phyloP scores from a whole-genome alignment of 1,140 invertebrate species.

The Drosophila elegans region DNA sequence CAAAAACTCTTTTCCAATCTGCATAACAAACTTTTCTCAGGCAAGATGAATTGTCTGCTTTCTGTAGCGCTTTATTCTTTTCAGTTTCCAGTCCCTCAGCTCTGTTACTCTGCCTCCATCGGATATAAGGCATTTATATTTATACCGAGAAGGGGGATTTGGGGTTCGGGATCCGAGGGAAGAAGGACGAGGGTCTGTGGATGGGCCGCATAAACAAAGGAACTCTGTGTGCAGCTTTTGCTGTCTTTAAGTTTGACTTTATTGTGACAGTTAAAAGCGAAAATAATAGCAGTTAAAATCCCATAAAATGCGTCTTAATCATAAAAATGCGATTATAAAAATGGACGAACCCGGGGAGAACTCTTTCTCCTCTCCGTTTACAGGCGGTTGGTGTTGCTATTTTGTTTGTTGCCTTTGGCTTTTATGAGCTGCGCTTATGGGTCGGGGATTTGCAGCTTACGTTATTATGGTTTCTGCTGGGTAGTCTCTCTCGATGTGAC shows the following conservation, averaged over 20 bases:
- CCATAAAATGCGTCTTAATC: conserved; percentile 83
- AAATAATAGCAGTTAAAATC: conserved; percentile 84
- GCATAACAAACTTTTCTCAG: conserved; percentile 51
- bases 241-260: conserved; percentile 82
- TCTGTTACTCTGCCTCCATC: conserved; percentile 1
- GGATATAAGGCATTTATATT: conserved; percentile 40
- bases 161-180: neutral
- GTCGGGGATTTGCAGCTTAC: conserved; percentile 37
- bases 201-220: conserved; percentile 67
- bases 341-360: conserved; percentile 64
- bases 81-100: conserved; percentile 15
- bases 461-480: conserved; percentile 63
- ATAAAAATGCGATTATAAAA: conserved; percentile 84
- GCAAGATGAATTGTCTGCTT: conserved; percentile 33
- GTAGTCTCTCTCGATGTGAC: conserved; percentile 26
- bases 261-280: conserved; percentile 84
- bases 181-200: conserved; percentile 8
- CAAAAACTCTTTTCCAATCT: conserved; percentile 52
- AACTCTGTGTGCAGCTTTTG: conserved; percentile 66
- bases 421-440: conserved; percentile 77
- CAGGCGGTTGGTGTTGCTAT: conserved; percentile 54
- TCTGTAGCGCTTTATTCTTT: conserved; percentile 20
- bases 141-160: conserved; percentile 5
- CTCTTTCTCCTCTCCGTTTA: conserved; percentile 50
- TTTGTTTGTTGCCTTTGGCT: conserved; percentile 61